Conservation (phyloP, 2,113 vertebrate species). For the Pangasianodon gigas region DNA sequence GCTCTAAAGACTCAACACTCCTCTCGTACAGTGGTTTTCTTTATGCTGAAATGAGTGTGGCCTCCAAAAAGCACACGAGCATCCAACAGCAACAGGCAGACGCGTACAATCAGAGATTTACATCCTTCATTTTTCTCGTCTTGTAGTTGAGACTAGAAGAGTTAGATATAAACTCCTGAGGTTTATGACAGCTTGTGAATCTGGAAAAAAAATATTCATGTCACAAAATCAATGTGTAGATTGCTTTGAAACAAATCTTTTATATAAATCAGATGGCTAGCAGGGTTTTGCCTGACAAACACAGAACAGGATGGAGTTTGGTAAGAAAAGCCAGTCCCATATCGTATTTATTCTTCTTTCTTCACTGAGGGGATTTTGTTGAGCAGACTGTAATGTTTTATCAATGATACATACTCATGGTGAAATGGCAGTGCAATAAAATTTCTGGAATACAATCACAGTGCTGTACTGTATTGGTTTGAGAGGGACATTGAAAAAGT, state of each 20-base stretch:
- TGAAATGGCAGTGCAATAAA: slow-evolving; percentile 50
- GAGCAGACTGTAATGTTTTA: slow-evolving; percentile 57
- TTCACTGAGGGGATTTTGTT: slow-evolving; percentile 41
- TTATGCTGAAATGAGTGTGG: slow-evolving; percentile 2
- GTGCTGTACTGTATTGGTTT: slow-evolving; percentile 56
- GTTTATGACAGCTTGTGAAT: slow-evolving; percentile 52
- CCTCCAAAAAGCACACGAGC: slow-evolving; percentile 58
- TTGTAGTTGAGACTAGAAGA: background rate
- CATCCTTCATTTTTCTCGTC: slow-evolving; percentile 40
- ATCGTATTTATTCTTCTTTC: slow-evolving; percentile 50
- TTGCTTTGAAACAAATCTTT: slow-evolving; percentile 6
- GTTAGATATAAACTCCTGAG: slow-evolving; percentile 26
- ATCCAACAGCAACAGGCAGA: slow-evolving; percentile 50
- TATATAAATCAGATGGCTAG: slow-evolving; percentile 4
- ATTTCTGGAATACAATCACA: slow-evolving; percentile 33
- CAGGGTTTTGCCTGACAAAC: slow-evolving; percentile 21
- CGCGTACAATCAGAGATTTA: slow-evolving; percentile 61
- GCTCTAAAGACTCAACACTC: background rate
- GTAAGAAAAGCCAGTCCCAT: slow-evolving; percentile 51
- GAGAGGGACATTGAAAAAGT: slow-evolving; percentile 60
- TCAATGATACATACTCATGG: slow-evolving; percentile 59
- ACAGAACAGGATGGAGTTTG: slow-evolving; percentile 42
- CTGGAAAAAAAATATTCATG: slow-evolving; percentile 41
- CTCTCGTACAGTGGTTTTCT: slow-evolving; percentile 33
- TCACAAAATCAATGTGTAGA: background rate